Conservation (phyloP, 2,113 vertebrate genomes). For the Pyxicephalus adspersus region DNA sequence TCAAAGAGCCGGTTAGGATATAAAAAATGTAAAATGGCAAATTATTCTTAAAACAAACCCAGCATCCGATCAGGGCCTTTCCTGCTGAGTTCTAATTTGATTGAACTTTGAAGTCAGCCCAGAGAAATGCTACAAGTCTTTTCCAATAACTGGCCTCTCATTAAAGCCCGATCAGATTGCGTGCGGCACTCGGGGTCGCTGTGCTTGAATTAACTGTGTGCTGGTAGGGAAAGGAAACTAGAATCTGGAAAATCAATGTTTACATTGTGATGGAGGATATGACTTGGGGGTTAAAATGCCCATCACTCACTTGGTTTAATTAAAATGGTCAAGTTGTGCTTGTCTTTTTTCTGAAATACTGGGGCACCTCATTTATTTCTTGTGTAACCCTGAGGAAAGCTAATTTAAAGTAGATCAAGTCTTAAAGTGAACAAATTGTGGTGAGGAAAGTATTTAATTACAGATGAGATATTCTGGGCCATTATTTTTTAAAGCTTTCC, state of each 20-base stretch:
- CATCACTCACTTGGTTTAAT: neutral
- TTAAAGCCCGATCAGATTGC: neutral
- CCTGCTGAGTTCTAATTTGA: neutral
- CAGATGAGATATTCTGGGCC: too few relatives aligned
- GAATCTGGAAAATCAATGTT: neutral
- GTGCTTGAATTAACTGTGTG: neutral
- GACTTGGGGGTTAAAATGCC: neutral
- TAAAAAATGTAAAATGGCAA: neutral
- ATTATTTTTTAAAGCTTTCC: too few relatives aligned
- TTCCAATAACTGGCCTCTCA: neutral
- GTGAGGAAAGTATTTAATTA: too few relatives aligned
- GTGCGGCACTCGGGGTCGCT: neutral
- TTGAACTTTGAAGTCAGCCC: neutral
- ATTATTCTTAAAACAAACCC: neutral
- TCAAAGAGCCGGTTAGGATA: neutral
- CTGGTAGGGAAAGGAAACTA: neutral
- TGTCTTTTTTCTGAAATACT: neutral
- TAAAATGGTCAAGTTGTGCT: neutral
- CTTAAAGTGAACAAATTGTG: too few relatives aligned
- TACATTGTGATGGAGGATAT: neutral
- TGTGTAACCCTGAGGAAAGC: neutral
- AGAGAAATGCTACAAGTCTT: slow-evolving; percentile 4
- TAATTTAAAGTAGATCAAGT: neutral
- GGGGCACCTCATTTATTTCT: neutral
- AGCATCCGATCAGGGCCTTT: neutral